Evolutionary conservation across 2,888 invertebrate genomes (phyloP).

Genomic region (Orthosia gothica): DNA sequence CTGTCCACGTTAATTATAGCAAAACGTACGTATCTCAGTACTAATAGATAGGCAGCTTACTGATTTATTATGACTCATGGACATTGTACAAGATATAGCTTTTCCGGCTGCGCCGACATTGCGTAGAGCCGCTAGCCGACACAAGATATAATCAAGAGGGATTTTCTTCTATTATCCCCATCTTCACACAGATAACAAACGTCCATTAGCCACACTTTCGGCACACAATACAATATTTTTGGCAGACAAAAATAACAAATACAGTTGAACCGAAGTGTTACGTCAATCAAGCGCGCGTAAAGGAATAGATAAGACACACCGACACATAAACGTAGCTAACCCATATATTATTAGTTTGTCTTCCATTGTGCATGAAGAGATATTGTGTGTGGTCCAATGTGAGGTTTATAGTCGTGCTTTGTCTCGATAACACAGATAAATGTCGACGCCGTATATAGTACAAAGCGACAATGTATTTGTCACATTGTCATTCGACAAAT

Average conservation of each 20-base stretch:
- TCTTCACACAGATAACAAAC: slow-evolving; percentile 61
- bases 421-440: slow-evolving; percentile 91
- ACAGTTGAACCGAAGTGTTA: slow-evolving; percentile 73
- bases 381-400: slow-evolving; percentile 91
- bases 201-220: slow-evolving; percentile 68
- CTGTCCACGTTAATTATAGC: slow-evolving; percentile 76
- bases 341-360: slow-evolving; percentile 88
- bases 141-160: slow-evolving; percentile 42
- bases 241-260: slow-evolving; percentile 77
- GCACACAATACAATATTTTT: slow-evolving; percentile 74
- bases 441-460: slow-evolving; percentile 88
- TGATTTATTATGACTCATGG: slow-evolving; percentile 67
- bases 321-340: slow-evolving; percentile 83
- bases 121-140: slow-evolving; percentile 38
- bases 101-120: slow-evolving; percentile 57
- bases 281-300: slow-evolving; percentile 82
- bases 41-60: slow-evolving; percentile 63
- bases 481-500: slow-evolving; percentile 88
- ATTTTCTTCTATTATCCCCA: slow-evolving; percentile 45
- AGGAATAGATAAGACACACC: slow-evolving; percentile 84
- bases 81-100: slow-evolving; percentile 60
- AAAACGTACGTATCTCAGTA: slow-evolving; percentile 63
- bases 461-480: slow-evolving; percentile 87
- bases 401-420: slow-evolving; percentile 89
- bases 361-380: slow-evolving; percentile 85